These are phyloP conservation scores for Merops nubicus DNA, from an alignment of 2,113 vertebrate genomes.

Conservation along the genomic window DNA sequence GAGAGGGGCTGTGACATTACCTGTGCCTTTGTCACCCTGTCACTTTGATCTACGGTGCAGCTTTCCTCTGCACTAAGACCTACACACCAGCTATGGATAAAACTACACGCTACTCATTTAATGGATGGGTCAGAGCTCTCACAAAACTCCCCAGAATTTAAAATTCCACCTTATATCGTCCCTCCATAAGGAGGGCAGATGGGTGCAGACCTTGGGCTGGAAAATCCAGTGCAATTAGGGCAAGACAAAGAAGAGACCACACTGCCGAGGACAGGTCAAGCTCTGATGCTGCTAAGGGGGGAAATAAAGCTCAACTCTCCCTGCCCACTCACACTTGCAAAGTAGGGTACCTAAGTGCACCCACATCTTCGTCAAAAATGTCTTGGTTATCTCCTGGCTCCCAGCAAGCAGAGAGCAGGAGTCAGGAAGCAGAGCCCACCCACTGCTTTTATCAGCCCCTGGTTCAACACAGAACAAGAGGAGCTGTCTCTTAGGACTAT, in stretches of 20 bases:
- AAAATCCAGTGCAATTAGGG: accelerated
- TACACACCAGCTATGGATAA: accelerated
- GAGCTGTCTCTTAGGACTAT: accelerated
- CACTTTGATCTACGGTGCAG: accelerated
- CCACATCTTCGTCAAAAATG: not conserved
- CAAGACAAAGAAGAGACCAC: accelerated
- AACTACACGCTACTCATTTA: accelerated
- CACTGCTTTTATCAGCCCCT: not conserved
- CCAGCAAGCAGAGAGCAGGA: not conserved
- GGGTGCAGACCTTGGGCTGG: not conserved
- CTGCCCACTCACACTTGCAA: not conserved
- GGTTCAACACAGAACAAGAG: not conserved
- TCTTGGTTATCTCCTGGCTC: not conserved
- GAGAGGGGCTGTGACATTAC: accelerated
- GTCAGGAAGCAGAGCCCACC: accelerated
- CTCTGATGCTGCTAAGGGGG: not conserved
- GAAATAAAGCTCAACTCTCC: accelerated
- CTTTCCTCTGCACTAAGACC: accelerated
- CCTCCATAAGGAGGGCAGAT: not conserved
- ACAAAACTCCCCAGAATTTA: not conserved
- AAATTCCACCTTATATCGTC: accelerated
- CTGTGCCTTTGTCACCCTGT: accelerated
- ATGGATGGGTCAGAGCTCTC: not conserved
- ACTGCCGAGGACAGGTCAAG: accelerated
- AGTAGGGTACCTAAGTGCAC: not conserved